Percentiles rank a stretch among this genome's conserved stretches.
Evolutionary conservation across 2,888 invertebrate species (phyloP).

Genomic region (Iphiclides podalirius): DNA sequence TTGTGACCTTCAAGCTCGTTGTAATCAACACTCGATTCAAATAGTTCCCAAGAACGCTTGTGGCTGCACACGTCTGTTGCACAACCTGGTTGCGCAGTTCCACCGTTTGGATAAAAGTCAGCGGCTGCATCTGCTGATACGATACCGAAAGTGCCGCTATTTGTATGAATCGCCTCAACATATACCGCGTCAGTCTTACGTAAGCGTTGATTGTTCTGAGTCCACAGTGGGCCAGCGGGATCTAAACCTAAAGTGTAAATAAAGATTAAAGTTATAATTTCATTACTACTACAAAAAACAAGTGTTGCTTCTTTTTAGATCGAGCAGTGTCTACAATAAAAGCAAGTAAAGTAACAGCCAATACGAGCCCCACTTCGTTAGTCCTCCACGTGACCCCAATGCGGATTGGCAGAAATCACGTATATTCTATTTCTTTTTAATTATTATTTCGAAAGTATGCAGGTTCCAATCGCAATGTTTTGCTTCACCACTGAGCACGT

Average conservation of each 20-base stretch:
- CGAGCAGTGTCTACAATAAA: no score
- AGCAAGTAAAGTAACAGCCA: no score
- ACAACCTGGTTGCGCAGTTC: conserved; percentile 53
- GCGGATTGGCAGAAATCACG: no score
- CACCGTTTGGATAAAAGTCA: conserved; percentile 81
- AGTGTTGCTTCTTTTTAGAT: no score
- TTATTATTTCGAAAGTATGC: no score
- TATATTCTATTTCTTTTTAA: no score
- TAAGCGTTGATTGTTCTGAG: conserved; percentile 34
- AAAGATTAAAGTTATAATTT: no score
- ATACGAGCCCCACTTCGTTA: no score
- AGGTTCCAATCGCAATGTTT: no score
- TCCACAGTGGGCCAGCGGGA: conserved; percentile 55
- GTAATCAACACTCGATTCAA: conserved; percentile 41
- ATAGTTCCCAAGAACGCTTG: conserved; percentile 48
- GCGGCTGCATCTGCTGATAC: conserved; percentile 64
- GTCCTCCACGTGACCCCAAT: no score
- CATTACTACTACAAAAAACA: no score
- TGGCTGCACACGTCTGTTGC: conserved; percentile 45
- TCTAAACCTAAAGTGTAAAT: conserved; percentile 41
- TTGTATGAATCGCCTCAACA: conserved; percentile 58
- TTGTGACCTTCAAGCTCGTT: conserved; percentile 43
- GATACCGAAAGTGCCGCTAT: conserved; percentile 52
- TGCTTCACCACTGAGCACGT: no score
- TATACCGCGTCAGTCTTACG: conserved; percentile 48